Conservation (phyloP, 1,140 invertebrate genomes). For the Ooceraea biroi region DNA sequence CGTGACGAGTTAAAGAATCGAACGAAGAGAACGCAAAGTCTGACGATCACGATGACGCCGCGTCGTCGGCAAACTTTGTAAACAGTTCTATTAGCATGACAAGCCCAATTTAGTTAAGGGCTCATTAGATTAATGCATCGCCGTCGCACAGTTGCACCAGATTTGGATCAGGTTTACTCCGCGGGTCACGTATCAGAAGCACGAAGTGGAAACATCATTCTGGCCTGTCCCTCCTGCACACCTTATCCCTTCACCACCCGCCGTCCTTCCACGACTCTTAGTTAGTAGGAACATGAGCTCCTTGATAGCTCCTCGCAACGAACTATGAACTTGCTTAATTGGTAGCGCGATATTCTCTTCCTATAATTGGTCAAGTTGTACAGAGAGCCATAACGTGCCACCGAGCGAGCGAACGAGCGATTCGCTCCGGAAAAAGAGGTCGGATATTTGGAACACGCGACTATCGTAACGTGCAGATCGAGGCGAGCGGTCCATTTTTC, state of each 20-base stretch:
- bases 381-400: conserved; percentile 14
- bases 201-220: conserved; percentile 59
- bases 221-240: neutral
- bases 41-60: neutral
- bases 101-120: conserved; percentile 66
- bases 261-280: conserved; percentile 34
- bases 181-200: conserved; percentile 53
- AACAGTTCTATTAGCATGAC: conserved; percentile 49
- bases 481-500: neutral
- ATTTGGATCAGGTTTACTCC: conserved; percentile 53
- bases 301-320: conserved; percentile 52
- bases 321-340: conserved; percentile 66
- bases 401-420: conserved; percentile 14
- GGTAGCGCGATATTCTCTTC: conserved; percentile 61
- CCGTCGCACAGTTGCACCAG: conserved; percentile 39
- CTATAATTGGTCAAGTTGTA: conserved; percentile 57
- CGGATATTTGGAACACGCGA: conserved; percentile 7
- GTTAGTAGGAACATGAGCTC: conserved; percentile 53
- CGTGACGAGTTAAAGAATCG: neutral
- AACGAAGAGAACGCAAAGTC: neutral
- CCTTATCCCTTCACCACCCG: neutral
- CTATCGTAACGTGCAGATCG: neutral
- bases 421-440: neutral
- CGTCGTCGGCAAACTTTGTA: neutral
- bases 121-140: conserved; percentile 64